These are phyloP conservation scores for Caenorhabditis tropicalis DNA, from an alignment of 1,140 invertebrate genomes.

Conservation along the genomic window DNA sequence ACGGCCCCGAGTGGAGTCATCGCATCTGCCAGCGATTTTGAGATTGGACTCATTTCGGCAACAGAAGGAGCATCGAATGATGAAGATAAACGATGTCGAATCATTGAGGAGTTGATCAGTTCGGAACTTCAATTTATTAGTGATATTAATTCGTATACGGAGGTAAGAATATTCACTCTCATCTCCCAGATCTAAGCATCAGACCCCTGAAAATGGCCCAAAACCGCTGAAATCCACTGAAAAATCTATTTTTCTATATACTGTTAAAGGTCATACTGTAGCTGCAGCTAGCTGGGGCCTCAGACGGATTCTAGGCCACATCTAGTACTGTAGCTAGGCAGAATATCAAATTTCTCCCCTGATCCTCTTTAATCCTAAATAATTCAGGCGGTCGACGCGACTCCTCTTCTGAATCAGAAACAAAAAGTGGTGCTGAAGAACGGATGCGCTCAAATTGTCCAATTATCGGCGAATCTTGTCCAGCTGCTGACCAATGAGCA, in stretches of 20 bases:
- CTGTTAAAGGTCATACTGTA: too few relatives aligned
- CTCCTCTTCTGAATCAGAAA: slow-evolving; percentile 49
- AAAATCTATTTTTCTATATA: too few relatives aligned
- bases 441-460: slow-evolving; percentile 56
- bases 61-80: slow-evolving; percentile 39
- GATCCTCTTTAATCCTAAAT: neutral
- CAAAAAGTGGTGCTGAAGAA: slow-evolving; percentile 62
- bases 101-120: slow-evolving; percentile 63
- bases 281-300: too few relatives aligned
- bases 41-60: slow-evolving; percentile 1
- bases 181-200: too few relatives aligned
- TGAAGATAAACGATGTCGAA: slow-evolving; percentile 54
- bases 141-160: slow-evolving; percentile 54
- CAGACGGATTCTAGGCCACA: too few relatives aligned
- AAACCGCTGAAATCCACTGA: too few relatives aligned
- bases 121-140: slow-evolving; percentile 62
- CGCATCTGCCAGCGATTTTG: neutral
- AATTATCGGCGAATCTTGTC: slow-evolving; percentile 51
- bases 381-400: slow-evolving; percentile 54
- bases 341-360: too few relatives aligned
- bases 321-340: too few relatives aligned
- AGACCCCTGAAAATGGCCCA: neutral
- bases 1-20: neutral
- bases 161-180: too few relatives aligned
- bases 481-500: slow-evolving; percentile 40